Evolutionary conservation across 2,888 invertebrate genomes (phyloP), one percentile per base, ranked within the genome.

Genomic region (Oscheius sp.): DNA sequence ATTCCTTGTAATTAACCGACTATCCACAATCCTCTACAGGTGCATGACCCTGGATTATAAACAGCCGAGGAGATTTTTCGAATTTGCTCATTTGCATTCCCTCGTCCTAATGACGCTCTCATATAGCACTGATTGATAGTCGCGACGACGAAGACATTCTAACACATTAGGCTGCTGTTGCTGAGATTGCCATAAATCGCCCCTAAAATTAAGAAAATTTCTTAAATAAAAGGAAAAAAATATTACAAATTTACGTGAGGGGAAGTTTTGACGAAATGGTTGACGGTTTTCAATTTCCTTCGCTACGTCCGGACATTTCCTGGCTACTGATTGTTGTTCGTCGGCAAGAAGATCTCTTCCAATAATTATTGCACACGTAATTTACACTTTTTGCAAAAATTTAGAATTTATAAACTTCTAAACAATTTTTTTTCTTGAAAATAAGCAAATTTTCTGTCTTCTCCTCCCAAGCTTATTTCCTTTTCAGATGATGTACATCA

Each of bases 81-180:
- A 35, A 66, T 49, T 63, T 35, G 16, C 66, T 66, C 66, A 66
- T 66, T 66, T 66, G 66, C 66, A 66, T 66, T 41, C 21, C 18
- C 23, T 61, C n/a, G 35, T 43, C 21, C 21, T 55, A 35, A 69
- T 69, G 69, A 55, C 53, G 29, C 41, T 35, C 69, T 69, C 69
- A 69, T 69, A 69, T 53, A 53, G 69, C 69, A 53, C 69, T 69
- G 69, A 69, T 69, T 69, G 56, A 69, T 69, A 25, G 64, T 52
- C 55, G 25, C 63, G 25, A 35, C 35, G 35, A 35, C 52, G 66
- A 66, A 35, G 5, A 35, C 35, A 35, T 35, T 35, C 35, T 35
- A 35, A 35, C 35, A 35, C 35, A 35, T 35, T 35, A 35, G 35
- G 35, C 35, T 35, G 35, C 35, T 35, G 35, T 9, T 35, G 35